Evolutionary conservation across 2,888 invertebrate genomes (phyloP), one percentile per base, ranked within the genome.

Genomic region (Folsomia manolachei): DNA sequence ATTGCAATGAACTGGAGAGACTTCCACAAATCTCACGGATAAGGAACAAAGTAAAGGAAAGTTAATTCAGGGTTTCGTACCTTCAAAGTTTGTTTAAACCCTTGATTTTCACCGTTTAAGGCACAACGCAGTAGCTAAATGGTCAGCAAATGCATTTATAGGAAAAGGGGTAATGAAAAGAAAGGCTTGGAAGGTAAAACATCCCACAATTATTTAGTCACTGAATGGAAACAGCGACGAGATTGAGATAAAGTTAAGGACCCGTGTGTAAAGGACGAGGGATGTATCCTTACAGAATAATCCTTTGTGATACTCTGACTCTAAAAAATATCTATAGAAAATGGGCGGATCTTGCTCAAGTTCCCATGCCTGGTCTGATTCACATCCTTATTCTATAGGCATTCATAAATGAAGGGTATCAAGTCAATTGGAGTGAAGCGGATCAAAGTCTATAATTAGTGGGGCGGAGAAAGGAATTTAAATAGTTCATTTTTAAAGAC

Each of bases 391-490:
- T 39, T 39, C 39, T 39, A 39, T 39, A 39, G 39, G 14, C 39
- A 14, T 9, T 14, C 39, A 39, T 39, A 56, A 56, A 56, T 56
- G 56, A 56, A 56, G 56, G 56, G 56, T 56, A 56, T 56, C 56
- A 56, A 56, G 56, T 19, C 39, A 39, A 39, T 14, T 14, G 4
- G 4, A 4, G 39, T 19, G 56, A 21, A 56, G 19, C 7, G 18
- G 11, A 56, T 7, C n/a, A 4, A 56, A 19, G 56, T 19, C 56
- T 56, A 56, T 56, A 56, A 56, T 56, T 56, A 56, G 11, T 56
- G 7, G 56, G 56, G 56, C 56, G 56, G 7, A 14, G 39, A 39
- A 39, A 39, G 4, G 4, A 9, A 39, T 39, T 39, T 39, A 39
- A 39, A 39, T 39, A 14, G 39, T 39, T 9, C 39, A 14, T 39